phyloP scores from a whole-genome alignment of 2,888 invertebrate genomes.

The Anodontia alba region DNA sequence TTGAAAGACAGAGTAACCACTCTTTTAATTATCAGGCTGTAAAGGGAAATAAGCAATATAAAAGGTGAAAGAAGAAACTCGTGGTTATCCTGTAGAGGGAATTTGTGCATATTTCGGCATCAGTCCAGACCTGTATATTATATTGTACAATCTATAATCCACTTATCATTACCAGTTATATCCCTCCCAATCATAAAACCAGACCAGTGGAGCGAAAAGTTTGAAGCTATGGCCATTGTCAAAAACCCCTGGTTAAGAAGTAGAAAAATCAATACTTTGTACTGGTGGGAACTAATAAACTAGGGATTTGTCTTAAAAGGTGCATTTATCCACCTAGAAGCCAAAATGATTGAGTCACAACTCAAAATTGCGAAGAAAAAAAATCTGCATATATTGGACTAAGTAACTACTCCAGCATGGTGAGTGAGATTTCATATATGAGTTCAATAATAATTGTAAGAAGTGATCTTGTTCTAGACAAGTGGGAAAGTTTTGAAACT shows the following conservation, averaged over 20 bases:
- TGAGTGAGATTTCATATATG: too few relatives aligned
- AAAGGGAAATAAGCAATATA: too few relatives aligned
- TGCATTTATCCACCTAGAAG: not conserved
- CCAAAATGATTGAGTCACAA: not conserved
- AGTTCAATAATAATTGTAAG: too few relatives aligned
- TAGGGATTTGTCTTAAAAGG: constrained; percentile 10
- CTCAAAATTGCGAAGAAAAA: too few relatives aligned
- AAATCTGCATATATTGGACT: too few relatives aligned
- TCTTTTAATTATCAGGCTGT: too few relatives aligned
- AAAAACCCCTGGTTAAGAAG: not conserved
- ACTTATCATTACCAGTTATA: constrained; percentile 2
- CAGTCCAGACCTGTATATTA: not conserved
- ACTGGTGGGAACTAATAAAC: constrained; percentile 4
- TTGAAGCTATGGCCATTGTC: constrained; percentile 8
- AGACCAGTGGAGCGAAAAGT: not conserved
- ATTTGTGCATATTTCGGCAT: not conserved
- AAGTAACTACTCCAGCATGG: too few relatives aligned
- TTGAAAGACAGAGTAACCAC: too few relatives aligned
- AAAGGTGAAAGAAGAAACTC: too few relatives aligned
- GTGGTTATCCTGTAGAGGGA: not conserved
- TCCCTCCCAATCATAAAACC: constrained; percentile 13
- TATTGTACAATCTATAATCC: not conserved
- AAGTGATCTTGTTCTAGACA: too few relatives aligned
- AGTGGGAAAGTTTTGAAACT: too few relatives aligned
- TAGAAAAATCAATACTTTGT: not conserved